Evolutionary conservation across 2,113 vertebrate genomes (phyloP), one percentile per base, ranked within the genome.

Genomic region (Bathybates hornii): DNA sequence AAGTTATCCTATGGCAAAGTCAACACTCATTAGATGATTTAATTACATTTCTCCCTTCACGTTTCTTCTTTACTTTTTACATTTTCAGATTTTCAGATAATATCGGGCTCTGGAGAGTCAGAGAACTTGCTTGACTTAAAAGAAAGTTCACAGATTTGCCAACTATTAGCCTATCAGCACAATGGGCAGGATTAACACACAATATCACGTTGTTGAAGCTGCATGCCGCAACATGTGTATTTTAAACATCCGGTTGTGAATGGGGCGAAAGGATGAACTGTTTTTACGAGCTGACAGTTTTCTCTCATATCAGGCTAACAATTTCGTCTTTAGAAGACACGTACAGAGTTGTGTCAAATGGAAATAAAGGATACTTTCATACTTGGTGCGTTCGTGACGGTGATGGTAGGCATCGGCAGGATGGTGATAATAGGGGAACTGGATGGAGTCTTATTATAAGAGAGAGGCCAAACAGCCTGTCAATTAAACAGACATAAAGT

Each of bases 401-500:
- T 11, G 34, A 52, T 80, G 71, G 53, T 56, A 36, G 16, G 45
- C 71, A 38, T 66, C 36, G 63, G 68, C 52, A 71, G 82, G n/a
- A n/a, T 80, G 83, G 57, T 87, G 81, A 92, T 93, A 84, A 94
- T 90, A 87, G 53, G 61, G 12, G 17, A 71, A 52, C 21, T 86
- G 53, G 48, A 84, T 41, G 32, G 79, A 24, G 78, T 73, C 84
- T 61, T 90, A 91, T 91, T 91, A 86, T 43, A 53, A 80, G 34
- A 81, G 82, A 86, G 87, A 87, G 78, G 92, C 92, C 76, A 92
- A 84, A 85, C 63, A 57, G 76, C 76, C 88, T 84, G 80, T 87
- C 86, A 92, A 86, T 91, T 93, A 92, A 87, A 91, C 66, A 32
- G 43, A 86, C 81, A 81, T 78, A 41, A 32, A 86, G 80, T 71